Base-by-base conservation (phyloP, 2,888 invertebrate genomes). In the Alcis repandata region DNA sequence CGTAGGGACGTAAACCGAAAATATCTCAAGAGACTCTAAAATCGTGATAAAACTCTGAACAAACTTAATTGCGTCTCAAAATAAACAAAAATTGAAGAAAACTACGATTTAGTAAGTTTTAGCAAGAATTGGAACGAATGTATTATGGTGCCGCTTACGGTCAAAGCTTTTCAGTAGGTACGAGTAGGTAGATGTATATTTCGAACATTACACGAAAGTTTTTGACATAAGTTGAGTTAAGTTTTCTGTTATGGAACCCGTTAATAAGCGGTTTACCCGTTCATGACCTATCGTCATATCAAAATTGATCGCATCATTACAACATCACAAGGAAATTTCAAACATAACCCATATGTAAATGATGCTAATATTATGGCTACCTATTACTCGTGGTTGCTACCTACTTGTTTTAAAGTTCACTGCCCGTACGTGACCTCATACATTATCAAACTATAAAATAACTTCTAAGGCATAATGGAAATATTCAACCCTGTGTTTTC, bases 1-100 rank as follows among this genome's bases (percentile, higher is more conserved):
- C 40, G 57, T 66, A 51, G 45, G 15, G 22, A 54, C 48, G 19
- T 53, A 27, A 53, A 46, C 59, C 41, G 48, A 63, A 57, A 58
- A 20, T 56, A 45, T 51, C 19, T 36, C 17, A 36, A 15, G 15
- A 9, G 15, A 10, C 10, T 10, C 19, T n/a, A 36, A 1, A 19
- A 36, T 8, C 9, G 48, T 27, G n/a, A 32, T 32, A 43, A 19
- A 32, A 3, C 9, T 48, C 17, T 49, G 33, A 33, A 49, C 33
- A 11, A 17, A 17, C 3, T 10, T 46, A 27, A 27, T 27, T 27
- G 27, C 6, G 2, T 27, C 27, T 27, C 2, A 27, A 27, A 27
- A 27, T 27, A 27, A 27, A 27, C 6, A 6, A 6, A 27, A 27
- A 27, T 27, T 27, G 6, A 27, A n/a, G n/a, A n/a, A n/a, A n/a